Percentiles rank a stretch among this genome's conserved stretches.
Conservation (phyloP, 2,113 vertebrate genomes). For the Theropithecus gelada region DNA sequence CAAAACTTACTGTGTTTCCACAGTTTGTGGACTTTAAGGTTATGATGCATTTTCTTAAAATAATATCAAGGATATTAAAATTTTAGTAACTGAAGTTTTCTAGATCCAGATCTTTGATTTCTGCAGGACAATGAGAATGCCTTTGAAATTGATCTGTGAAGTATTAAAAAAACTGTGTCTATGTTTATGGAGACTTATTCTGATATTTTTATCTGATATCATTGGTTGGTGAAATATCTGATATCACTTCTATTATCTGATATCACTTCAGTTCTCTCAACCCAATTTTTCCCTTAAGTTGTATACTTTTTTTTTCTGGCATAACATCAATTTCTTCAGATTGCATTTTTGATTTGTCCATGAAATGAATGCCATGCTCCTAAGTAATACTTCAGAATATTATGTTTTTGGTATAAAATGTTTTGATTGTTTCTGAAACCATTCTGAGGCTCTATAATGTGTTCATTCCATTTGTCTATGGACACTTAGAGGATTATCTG, state of each 20-base stretch:
- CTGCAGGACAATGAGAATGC: neutral
- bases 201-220: slow-evolving; percentile 34
- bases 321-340: slow-evolving; percentile 61
- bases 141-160: slow-evolving; percentile 16
- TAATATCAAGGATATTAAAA: slow-evolving; percentile 46
- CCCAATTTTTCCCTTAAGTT: neutral
- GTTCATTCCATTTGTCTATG: neutral
- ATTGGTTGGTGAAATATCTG: neutral
- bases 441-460: neutral
- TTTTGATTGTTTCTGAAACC: slow-evolving; percentile 54
- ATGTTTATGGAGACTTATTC: slow-evolving; percentile 4
- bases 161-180: slow-evolving; percentile 30
- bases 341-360: slow-evolving; percentile 61
- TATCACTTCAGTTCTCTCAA: slow-evolving; percentile 35
- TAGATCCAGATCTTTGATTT: neutral
- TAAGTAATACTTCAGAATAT: neutral
- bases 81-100: slow-evolving; percentile 34
- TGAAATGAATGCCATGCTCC: slow-evolving; percentile 60
- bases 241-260: too few relatives aligned
- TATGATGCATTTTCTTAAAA: slow-evolving; percentile 40
- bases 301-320: slow-evolving; percentile 21
- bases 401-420: slow-evolving; percentile 15
- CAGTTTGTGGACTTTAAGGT: neutral
- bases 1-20: neutral
- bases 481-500: slow-evolving; percentile 14